Conservation (phyloP, 2,888 invertebrate genomes). For the Ischnus inquisitorius region DNA sequence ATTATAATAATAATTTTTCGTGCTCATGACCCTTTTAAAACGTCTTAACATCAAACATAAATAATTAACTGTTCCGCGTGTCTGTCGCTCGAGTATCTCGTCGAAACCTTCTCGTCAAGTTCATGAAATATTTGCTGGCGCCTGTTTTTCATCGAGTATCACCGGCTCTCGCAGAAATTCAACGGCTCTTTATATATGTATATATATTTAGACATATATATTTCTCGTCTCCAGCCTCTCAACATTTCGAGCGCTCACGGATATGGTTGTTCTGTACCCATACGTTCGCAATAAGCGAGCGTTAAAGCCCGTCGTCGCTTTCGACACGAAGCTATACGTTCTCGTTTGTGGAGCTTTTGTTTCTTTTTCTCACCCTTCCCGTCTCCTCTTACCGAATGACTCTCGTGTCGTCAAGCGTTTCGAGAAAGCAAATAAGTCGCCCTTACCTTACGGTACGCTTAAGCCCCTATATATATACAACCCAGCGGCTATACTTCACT, state of each 20-base stretch:
- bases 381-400: too few relatives aligned
- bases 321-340: slow-evolving; percentile 38
- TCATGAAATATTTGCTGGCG: slow-evolving; percentile 26
- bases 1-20: neutral
- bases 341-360: slow-evolving; percentile 26
- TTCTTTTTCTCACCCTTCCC: slow-evolving; percentile 10
- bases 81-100: neutral
- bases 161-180: slow-evolving; percentile 27
- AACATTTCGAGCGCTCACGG: slow-evolving; percentile 14
- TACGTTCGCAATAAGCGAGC: slow-evolving; percentile 1
- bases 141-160: slow-evolving; percentile 31
- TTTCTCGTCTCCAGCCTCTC: neutral
- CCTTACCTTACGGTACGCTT: slow-evolving; percentile 14
- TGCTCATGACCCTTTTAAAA: neutral
- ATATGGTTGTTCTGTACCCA: neutral
- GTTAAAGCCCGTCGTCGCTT: slow-evolving; percentile 35
- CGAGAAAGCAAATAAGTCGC: slow-evolving; percentile 56
- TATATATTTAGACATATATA: neutral
- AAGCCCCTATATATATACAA: neutral
- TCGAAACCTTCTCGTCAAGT: slow-evolving; percentile 8
- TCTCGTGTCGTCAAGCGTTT: slow-evolving; percentile 31
- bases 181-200: neutral
- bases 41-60: neutral
- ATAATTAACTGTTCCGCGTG: neutral
- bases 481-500: slow-evolving; percentile 7